Base-by-base conservation (phyloP, 1,140 invertebrate species). In the Drosophila kurseongensis region DNA sequence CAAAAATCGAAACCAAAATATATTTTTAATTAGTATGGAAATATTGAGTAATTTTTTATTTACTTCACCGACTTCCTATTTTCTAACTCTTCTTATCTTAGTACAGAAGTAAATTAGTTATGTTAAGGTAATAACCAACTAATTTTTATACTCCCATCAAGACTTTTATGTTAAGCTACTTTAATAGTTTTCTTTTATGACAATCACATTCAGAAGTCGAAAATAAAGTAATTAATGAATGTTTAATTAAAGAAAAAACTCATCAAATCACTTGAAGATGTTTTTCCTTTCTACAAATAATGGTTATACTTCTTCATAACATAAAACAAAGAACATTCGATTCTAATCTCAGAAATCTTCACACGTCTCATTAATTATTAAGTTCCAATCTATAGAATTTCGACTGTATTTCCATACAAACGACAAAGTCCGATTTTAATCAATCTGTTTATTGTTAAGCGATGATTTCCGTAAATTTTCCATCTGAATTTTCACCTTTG, bases 401-500 rank as follows among this genome's bases (percentile, higher is more conserved):
- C 2, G 13, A 36, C 45, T 41, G 13, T 55, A 45, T 67, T 56
- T 68, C 23, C 35, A 38, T 23, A 74, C 18, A n/a, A 10, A 14
- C 41, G 42, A 44, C 36, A 50, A 14, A 32, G 5, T 29, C 23
- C n/a, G 8, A 12, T 18, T 48, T 57, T n/a, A 48, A 71, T 69
- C 42, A 67, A 71, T 40, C 61, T 27, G 36, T 71, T 41, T 32
- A 71, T 71, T 71, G 41, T 60, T 40, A 23, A n/a, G 42, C 16
- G 23, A 51, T 9, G 63, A 69, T 77, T 68, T 59, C 62, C 56
- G 55, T 58, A 67, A 75, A 59, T 54, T 67, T 76, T 76, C 72
- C 47, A 76, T 76, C 42, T 27, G 63, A 76, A 68, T 77, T 77
- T 77, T 77, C 61, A 75, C 40, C 45, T 51, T 41, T 60, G 40